Evolutionary conservation across 2,888 invertebrate species (phyloP).

Genomic region (Dynastes hyllus): DNA sequence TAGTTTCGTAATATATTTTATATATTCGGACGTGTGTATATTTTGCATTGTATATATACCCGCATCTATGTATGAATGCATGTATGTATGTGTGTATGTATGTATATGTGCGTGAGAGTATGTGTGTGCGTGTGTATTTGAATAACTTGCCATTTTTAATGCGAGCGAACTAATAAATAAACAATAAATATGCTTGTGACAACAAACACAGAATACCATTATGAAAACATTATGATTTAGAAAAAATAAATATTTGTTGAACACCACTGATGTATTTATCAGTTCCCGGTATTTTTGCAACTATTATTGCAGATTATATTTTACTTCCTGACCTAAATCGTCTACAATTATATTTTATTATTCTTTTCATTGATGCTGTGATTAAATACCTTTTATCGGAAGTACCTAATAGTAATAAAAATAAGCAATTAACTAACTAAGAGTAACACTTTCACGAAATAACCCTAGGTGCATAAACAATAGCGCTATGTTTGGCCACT

Average conservation of each 20-base stretch:
- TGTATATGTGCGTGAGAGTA: neutral
- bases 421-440: neutral
- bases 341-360: neutral
- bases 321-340: constrained; percentile 31
- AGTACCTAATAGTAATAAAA: neutral
- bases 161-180: constrained; percentile 41
- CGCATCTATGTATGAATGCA: too few species aligned
- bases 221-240: constrained; percentile 45
- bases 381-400: neutral
- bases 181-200: constrained; percentile 46
- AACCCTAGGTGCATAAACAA: neutral
- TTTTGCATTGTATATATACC: neutral
- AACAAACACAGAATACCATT: constrained; percentile 42
- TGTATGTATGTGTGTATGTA: too few species aligned
- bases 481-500: too few species aligned
- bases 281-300: constrained; percentile 32
- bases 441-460: neutral
- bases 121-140: constrained; percentile 3
- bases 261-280: constrained; percentile 33
- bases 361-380: neutral
- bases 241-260: constrained; percentile 44
- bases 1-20: constrained; percentile 33
- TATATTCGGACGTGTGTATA: constrained; percentile 7
- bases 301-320: constrained; percentile 30
- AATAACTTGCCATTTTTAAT: constrained; percentile 35